A percentile compares a stretch with the other conserved stretches of the same genome.
Evolutionary conservation across 2,113 vertebrate species (phyloP).

Genomic region (Nothobranchius furzeri): DNA sequence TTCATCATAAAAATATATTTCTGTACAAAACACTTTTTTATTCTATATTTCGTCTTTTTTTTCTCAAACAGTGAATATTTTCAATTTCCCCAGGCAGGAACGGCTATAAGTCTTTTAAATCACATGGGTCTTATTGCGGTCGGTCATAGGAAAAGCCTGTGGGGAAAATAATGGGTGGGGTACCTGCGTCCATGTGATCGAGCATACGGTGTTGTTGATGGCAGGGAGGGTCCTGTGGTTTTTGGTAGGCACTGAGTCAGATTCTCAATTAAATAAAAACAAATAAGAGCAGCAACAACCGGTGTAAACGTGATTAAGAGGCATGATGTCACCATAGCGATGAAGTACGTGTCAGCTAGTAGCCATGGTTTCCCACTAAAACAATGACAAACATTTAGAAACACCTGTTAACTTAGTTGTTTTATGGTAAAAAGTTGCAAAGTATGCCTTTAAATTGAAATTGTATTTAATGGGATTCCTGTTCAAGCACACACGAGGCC

Average conservation of each 20-base stretch:
- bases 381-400: no score
- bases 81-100: constrained; percentile 98
- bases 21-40: constrained; percentile 96
- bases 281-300: constrained; percentile 47
- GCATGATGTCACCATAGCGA: constrained; percentile 52
- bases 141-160: constrained; percentile 94
- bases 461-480: no score
- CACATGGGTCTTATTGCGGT: constrained; percentile 98
- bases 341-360: constrained; percentile 22
- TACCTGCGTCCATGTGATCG: constrained; percentile 10
- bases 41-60: constrained; percentile 63
- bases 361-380: neutral
- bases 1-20: constrained; percentile 99
- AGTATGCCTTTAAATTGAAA: constrained; percentile 80
- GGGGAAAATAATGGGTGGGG: constrained; percentile 73
- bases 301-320: constrained; percentile 19
- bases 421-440: no score
- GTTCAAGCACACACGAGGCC: no score
- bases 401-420: no score
- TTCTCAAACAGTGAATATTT: constrained; percentile 75
- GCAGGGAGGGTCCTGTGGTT: constrained; percentile 82
- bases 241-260: constrained; percentile 96
- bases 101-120: constrained; percentile 88
- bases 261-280: constrained; percentile 55
- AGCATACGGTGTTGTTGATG: constrained; percentile 7